Evolutionary conservation across 1,140 invertebrate species (phyloP).

Genomic region (Charaxes varanes): DNA sequence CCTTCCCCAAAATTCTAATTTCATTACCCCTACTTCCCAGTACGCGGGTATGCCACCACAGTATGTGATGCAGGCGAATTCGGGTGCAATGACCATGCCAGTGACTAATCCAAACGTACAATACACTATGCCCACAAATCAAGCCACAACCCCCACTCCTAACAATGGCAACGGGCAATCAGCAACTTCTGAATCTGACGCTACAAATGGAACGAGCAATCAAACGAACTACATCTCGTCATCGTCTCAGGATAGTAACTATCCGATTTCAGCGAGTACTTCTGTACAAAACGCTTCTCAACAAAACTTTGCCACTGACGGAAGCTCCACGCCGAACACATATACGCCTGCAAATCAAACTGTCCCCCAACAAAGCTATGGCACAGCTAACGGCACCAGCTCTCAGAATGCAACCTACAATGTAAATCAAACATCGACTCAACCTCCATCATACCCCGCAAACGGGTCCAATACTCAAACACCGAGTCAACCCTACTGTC

Average conservation of each 20-base stretch:
- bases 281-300: conserved; percentile 35
- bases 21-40: conserved; percentile 48
- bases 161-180: conserved; percentile 46
- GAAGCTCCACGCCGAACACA: conserved; percentile 27
- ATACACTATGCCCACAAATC: conserved; percentile 43
- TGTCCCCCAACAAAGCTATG: conserved; percentile 36
- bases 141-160: conserved; percentile 28
- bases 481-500: conserved; percentile 33
- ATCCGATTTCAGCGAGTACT: conserved; percentile 31
- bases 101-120: conserved; percentile 41
- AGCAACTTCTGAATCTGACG: conserved; percentile 33
- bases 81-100: conserved; percentile 42
- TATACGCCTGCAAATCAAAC: conserved; percentile 36
- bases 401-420: conserved; percentile 33
- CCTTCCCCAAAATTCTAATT: conserved; percentile 46
- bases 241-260: conserved; percentile 46
- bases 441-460: conserved; percentile 38
- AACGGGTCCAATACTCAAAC: conserved; percentile 41
- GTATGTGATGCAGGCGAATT: conserved; percentile 55
- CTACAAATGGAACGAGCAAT: conserved; percentile 34
- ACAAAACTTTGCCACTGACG: conserved; percentile 44
- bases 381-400: conserved; percentile 34
- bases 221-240: conserved; percentile 59
- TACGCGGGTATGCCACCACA: conserved; percentile 49
- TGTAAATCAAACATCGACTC: conserved; percentile 36